Evolutionary conservation across 2,797 vertebrate species (phyloP), one percentile per base, ranked within the genome.

Genomic region (Garrulus glandarius): DNA sequence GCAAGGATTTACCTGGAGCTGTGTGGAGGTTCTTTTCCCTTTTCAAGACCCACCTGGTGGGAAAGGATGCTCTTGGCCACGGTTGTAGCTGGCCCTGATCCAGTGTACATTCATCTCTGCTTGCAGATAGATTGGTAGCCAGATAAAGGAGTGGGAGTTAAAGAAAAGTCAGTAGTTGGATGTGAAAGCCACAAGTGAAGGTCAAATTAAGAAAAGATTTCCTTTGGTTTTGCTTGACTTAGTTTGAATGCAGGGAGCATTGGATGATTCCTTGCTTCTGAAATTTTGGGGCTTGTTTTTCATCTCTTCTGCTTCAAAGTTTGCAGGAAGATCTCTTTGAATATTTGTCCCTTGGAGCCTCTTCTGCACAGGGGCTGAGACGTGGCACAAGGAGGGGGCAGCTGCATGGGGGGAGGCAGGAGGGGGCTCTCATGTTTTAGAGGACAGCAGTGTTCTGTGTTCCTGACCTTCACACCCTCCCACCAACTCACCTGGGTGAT

Each of bases 201-300:
- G 44, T 59, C 41, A 18, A 26, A 56, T 46, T 34, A 22, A 65
- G 61, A 55, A 89, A 11, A 17, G 0, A 10, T 50, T 92, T 74
- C 29, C 57, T 70, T 63, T 36, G 30, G 4, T 11, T 55, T 41
- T 8, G 2, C 32, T 82, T 65, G 50, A 13, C 30, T 68, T 50
- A 11, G 11, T 71, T 85, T 68, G 41, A 76, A 47, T 5, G 6
- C 46, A 56, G 36, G 13, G 32, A 69, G 15, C 29, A 23, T 4
- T n/a, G 30, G 14, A 13, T 1, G 4, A 20, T 20, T 65, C 15
- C 7, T 79, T 0, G 0, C 4, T 32, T 50, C 8, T 11, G n/a
- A 76, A 65, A 49, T 82, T 15, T 6, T 39, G 19, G 27, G 32
- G 6, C 0, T 24, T 46, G 23, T 37, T 75, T 27, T 6, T 9